These are phyloP conservation scores for Apamea sordens DNA, from an alignment of 2,888 invertebrate species.

Conservation along the genomic window DNA sequence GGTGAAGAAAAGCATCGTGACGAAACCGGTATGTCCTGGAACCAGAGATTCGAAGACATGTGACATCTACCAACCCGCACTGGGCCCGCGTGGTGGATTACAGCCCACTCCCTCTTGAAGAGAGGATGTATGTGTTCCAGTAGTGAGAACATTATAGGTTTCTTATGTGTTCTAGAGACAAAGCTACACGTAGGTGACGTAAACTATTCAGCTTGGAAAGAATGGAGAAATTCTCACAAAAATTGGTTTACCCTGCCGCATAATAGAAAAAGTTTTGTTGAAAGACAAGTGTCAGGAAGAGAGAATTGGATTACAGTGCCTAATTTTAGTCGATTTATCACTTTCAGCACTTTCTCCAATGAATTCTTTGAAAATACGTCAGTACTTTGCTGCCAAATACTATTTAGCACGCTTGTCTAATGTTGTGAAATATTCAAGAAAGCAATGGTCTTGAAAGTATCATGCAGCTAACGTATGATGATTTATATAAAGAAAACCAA, in stretches of 20 bases:
- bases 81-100: too few species aligned
- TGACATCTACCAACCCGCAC: too few species aligned
- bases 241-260: not conserved
- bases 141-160: not conserved
- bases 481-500: not conserved
- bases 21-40: too few species aligned
- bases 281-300: not conserved
- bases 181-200: not conserved
- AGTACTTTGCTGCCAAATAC: not conserved
- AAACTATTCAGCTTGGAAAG: not conserved
- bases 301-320: not conserved
- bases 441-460: not conserved
- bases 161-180: not conserved
- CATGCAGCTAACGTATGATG: not conserved
- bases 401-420: not conserved
- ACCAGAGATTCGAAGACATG: too few species aligned
- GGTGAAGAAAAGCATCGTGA: too few species aligned
- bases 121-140: too few species aligned
- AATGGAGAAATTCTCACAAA: not conserved
- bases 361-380: not conserved
- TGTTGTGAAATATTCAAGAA: not conserved
- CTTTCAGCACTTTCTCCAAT: not conserved
- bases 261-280: slow-evolving; percentile 10
- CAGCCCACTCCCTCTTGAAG: not conserved
- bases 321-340: not conserved